phyloP scores from a whole-genome alignment of 2,113 vertebrate species.

The Poicephalus gulielmi region DNA sequence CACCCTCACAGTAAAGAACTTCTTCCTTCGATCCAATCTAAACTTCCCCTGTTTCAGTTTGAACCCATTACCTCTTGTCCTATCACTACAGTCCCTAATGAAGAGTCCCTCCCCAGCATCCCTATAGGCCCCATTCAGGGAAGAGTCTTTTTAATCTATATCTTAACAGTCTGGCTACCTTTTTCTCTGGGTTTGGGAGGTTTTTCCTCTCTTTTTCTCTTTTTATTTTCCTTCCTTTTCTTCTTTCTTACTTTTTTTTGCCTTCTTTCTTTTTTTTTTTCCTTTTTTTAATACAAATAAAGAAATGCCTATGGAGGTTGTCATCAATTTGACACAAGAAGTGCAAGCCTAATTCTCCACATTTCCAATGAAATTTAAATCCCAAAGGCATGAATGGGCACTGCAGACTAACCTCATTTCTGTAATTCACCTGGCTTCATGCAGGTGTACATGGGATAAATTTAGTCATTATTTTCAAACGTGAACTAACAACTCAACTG shows the following conservation, averaged over 20 bases:
- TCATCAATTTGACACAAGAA: not conserved
- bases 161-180: not conserved
- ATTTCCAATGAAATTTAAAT: not conserved
- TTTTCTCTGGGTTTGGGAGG: not conserved
- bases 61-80: too few relatives aligned
- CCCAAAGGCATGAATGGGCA: not conserved
- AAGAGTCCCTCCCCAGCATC: too few relatives aligned
- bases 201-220: accelerated
- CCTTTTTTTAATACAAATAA: not conserved
- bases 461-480: not conserved
- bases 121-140: not conserved
- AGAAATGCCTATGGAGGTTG: not conserved
- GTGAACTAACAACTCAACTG: not conserved
- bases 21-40: too few relatives aligned
- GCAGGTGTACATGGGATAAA: not conserved
- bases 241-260: not conserved
- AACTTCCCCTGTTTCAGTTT: too few relatives aligned
- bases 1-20: too few relatives aligned
- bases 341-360: not conserved
- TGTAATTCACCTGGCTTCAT: not conserved
- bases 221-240: not conserved
- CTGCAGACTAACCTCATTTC: not conserved
- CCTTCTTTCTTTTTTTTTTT: not conserved
- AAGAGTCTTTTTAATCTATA: not conserved
- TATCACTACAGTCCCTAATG: too few relatives aligned